Base-by-base conservation (phyloP, 2,113 vertebrate genomes). In the Pandion haliaetus region DNA sequence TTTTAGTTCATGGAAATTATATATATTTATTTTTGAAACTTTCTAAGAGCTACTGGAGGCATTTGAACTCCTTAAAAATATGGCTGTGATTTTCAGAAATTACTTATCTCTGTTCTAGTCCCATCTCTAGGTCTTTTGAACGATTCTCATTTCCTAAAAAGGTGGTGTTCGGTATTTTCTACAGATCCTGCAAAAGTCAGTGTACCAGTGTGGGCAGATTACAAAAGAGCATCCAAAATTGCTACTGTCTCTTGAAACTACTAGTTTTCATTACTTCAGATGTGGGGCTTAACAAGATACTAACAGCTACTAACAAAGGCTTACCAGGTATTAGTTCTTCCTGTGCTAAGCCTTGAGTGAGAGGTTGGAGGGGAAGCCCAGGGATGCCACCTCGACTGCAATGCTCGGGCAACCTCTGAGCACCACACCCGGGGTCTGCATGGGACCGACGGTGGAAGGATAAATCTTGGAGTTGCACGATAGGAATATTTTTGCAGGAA, bases 371-470 rank as follows among this genome's bases (percentile, higher is more conserved):
- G 9, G n/a, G 29, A 55, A 7, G 24, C 40, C n/a, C 65, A 47
- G 50, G 31, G n/a, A 42, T 11, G 17, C 14, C 65, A 34, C 42
- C 19, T n/a, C 2, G 4, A 14, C 44, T 12, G 21, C 2, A 2
- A 29, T 3, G 7, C 29, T 67, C 1, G 5, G 44, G 18, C 44
- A 45, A 49, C 34, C 44, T 55, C 57, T 19, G 10, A 63, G 74
- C 25, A 17, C 42, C 42, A 50, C 36, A 28, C 6, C 14, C 6
- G 9, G 20, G 32, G 14, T 40, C 86, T n/a, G 24, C n/a, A n/a
- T 3, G 3, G 40, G 12, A 47, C 34, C 14, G 4, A 5, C 1
- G 20, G 42, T 0, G 3, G 34, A 88, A 57, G 58, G 40, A 24
- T 49, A n/a, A 25, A 34, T 12, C 50, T 50, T 34, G 16, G 50